Evolutionary conservation across 2,797 vertebrate species (phyloP), one percentile per base, ranked within the genome.

Genomic region (Cetoscarus ocellatus): DNA sequence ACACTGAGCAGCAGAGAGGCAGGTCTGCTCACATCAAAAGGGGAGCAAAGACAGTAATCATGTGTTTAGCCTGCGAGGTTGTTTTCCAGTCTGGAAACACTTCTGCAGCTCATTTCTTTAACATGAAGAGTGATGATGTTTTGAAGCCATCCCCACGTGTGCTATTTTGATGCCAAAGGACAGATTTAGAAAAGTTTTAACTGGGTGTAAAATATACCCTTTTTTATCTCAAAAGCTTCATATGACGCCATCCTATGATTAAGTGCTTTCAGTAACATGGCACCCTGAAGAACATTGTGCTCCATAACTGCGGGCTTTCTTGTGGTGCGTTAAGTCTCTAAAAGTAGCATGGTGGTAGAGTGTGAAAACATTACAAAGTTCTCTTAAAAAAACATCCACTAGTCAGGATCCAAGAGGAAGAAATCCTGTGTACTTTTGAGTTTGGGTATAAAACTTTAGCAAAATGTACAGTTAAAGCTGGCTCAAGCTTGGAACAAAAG

Each of bases 41-140:
- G 40, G 62, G 36, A 71, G n/a, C 1, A 12, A n/a, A 56, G 53
- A 67, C 45, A 53, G 17, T 7, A 53, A 56, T 59, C 67, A 61
- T 75, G 66, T 61, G 67, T 77, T 82, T 45, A 50, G 58, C 78
- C 66, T 71, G 53, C 13, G 55, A 67, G 38, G 36, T 10, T 8
- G 13, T 51, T 17, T 54, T 10, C 19, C 34, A 19, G 14, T 14
- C 42, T 39, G 69, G 36, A 67, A 73, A 70, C 50, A 57, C 39
- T 60, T 56, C 45, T 47, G 36, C 34, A 38, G n/a, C 40, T 62
- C 10, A 13, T 10, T 55, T 57, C 44, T 34, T 9, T 15, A 52
- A 44, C 35, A 9, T 11, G 43, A 7, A 10, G 35, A 63, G 34
- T 3, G 43, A 47, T 27, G 14, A 10, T 7, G 3, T 69, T 40